phyloP scores from a whole-genome alignment of 2,888 invertebrate genomes.

The Drosophila testacea region DNA sequence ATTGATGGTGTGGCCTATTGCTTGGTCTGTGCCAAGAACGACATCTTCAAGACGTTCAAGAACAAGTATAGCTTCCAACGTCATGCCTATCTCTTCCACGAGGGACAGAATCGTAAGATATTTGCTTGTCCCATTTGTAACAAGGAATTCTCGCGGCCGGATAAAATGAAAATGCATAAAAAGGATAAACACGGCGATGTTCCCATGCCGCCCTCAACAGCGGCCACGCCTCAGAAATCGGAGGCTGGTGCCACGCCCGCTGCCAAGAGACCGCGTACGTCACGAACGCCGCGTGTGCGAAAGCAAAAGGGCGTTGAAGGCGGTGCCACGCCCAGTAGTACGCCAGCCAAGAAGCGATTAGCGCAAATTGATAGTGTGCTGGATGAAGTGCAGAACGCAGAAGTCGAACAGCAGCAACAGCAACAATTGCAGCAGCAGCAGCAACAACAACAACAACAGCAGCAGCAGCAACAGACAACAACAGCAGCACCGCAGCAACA shows the following conservation, averaged over 20 bases:
- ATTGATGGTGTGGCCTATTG: constrained; percentile 84
- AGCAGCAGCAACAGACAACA: constrained; percentile 51
- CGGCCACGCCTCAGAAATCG: constrained; percentile 62
- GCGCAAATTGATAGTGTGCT: constrained; percentile 82
- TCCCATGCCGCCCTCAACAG: constrained; percentile 66
- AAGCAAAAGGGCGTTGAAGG: constrained; percentile 62
- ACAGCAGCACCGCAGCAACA: constrained; percentile 56
- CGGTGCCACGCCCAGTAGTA: constrained; percentile 39
- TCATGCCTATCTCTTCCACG: constrained; percentile 84
- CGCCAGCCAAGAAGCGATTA: constrained; percentile 77
- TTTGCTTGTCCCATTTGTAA: constrained; percentile 84
- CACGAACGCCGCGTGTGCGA: constrained; percentile 77
- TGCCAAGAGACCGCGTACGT: constrained; percentile 66
- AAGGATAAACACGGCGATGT: constrained; percentile 83
- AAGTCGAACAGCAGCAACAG: constrained; percentile 57
- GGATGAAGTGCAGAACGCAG: constrained; percentile 81
- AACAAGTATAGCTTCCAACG: constrained; percentile 84
- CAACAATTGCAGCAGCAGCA: constrained; percentile 51
- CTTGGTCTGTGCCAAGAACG: constrained; percentile 84
- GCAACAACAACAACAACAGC: constrained; percentile 49
- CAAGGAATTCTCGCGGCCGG: constrained; percentile 84
- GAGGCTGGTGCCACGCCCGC: constrained; percentile 54
- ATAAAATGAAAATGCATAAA: constrained; percentile 85
- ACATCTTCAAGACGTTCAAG: constrained; percentile 84
- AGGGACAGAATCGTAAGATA: constrained; percentile 84